phyloP scores from a whole-genome alignment of 2,113 vertebrate species.

The Peromyscus maniculatus region DNA sequence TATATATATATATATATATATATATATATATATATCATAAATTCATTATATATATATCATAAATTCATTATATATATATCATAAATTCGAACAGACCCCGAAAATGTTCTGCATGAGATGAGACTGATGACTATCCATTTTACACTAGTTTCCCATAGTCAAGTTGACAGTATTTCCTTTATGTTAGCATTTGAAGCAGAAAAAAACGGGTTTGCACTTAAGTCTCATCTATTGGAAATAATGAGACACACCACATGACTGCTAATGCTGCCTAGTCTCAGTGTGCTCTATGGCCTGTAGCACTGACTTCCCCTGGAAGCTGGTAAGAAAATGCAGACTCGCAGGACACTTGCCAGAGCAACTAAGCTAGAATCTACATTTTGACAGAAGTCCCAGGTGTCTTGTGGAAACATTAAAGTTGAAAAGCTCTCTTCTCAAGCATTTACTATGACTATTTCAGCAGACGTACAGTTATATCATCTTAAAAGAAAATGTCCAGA shows the following conservation, averaged over 20 bases:
- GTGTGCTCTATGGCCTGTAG: not conserved
- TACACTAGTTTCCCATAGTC: not conserved
- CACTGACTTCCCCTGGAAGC: not conserved
- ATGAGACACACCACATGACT: not conserved
- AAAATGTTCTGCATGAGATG: accelerated
- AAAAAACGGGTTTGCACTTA: constrained; percentile 18
- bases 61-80: not conserved
- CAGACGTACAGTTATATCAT: not conserved
- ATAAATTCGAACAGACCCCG: not conserved
- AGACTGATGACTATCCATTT: not conserved
- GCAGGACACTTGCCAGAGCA: not conserved
- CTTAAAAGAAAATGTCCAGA: constrained; percentile 22
- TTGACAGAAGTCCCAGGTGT: constrained; percentile 14
- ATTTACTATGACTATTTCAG: not conserved
- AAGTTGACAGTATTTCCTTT: not conserved
- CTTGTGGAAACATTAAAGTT: not conserved
- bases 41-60: not conserved
- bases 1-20: not conserved
- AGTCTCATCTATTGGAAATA: not conserved
- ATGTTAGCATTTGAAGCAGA: constrained; percentile 22
- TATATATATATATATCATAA: not conserved
- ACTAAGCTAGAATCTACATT: not conserved
- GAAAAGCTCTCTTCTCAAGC: not conserved
- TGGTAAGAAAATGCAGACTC: not conserved
- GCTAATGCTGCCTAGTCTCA: not conserved